Conservation (phyloP, 2,888 invertebrate genomes). For the Allacma fusca region DNA sequence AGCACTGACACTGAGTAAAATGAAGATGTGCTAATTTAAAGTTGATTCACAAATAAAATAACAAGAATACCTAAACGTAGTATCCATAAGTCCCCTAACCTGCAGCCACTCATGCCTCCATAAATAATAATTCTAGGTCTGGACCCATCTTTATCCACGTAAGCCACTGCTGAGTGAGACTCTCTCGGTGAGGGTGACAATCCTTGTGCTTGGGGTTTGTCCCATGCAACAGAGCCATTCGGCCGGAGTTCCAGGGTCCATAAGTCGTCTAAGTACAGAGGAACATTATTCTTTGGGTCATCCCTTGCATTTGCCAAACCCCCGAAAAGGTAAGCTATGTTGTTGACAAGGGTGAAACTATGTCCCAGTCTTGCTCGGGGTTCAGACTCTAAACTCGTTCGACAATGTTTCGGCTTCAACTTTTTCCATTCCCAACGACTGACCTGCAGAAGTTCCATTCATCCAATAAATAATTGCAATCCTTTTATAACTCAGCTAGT, state of each 20-base stretch:
- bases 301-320: constrained; percentile 98
- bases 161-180: constrained; percentile 94
- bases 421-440: constrained; percentile 98
- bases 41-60: not conserved
- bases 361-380: constrained; percentile 97
- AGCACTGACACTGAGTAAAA: not conserved
- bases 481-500: no score
- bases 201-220: constrained; percentile 87
- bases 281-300: constrained; percentile 97
- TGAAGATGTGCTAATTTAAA: no score
- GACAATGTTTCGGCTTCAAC: constrained; percentile 87
- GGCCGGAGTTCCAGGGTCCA: constrained; percentile 89
- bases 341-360: constrained; percentile 93
- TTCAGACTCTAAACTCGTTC: constrained; percentile 73
- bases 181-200: constrained; percentile 93
- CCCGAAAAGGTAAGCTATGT: constrained; percentile 94
- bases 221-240: constrained; percentile 81
- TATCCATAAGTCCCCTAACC: constrained; percentile 97
- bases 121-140: constrained; percentile 91
- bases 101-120: constrained; percentile 98
- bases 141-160: constrained; percentile 79
- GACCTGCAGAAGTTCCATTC: constrained; percentile 67
- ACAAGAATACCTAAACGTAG: constrained; percentile 76
- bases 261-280: constrained; percentile 94
- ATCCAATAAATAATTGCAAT: constrained; percentile 5